Conservation (phyloP, 1,140 invertebrate species). For the Lethrus apterus region DNA sequence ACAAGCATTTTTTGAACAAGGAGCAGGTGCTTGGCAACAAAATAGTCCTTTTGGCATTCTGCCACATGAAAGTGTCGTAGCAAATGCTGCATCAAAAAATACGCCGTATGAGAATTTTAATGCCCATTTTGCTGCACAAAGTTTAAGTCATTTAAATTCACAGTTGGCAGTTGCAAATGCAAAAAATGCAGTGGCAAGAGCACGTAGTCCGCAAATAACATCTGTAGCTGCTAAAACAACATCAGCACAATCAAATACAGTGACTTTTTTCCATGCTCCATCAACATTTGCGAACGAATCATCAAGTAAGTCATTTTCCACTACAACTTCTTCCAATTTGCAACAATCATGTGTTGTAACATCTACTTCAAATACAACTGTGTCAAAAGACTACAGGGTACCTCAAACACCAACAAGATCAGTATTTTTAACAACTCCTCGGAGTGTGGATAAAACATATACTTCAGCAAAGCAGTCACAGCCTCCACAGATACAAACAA, state of each 20-base stretch:
- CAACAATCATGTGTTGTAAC: constrained; percentile 67
- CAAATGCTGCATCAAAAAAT: constrained; percentile 54
- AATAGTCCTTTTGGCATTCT: constrained; percentile 70
- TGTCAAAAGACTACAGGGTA: constrained; percentile 54
- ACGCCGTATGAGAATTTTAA: constrained; percentile 61
- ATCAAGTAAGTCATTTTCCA: constrained; percentile 44
- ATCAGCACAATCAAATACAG: constrained; percentile 46
- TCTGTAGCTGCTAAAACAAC: constrained; percentile 47
- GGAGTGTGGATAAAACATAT: constrained; percentile 31
- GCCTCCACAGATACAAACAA: constrained; percentile 54
- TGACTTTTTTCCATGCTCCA: constrained; percentile 53
- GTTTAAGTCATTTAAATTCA: constrained; percentile 55
- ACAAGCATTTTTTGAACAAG: constrained; percentile 24
- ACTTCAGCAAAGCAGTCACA: constrained; percentile 42
- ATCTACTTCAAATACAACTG: constrained; percentile 48
- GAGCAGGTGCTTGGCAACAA: constrained; percentile 54
- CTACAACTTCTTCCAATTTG: constrained; percentile 49
- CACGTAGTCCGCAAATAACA: constrained; percentile 50
- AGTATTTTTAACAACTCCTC: constrained; percentile 31
- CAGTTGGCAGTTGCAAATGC: constrained; percentile 47
- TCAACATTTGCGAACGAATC: constrained; percentile 34
- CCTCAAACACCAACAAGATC: constrained; percentile 40
- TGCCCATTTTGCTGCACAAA: constrained; percentile 57
- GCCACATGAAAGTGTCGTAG: constrained; percentile 67
- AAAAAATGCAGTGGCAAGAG: constrained; percentile 38